These are phyloP conservation scores for Scolanthus callimorphus DNA, from an alignment of 92 coral and sea anemone genomes.

Conservation along the genomic window DNA sequence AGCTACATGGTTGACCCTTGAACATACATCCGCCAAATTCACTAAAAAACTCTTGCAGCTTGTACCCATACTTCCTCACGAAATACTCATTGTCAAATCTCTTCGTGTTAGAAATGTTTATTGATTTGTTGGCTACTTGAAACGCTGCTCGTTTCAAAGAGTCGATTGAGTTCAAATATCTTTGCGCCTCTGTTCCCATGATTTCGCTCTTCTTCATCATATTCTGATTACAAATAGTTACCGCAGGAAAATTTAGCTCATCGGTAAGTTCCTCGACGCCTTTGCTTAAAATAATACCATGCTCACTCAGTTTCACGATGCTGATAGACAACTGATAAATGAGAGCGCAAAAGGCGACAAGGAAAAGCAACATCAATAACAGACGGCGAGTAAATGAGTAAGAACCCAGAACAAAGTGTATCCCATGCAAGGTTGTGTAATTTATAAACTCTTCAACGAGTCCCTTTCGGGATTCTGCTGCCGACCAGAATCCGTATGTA, in stretches of 20 bases:
- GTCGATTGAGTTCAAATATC: not conserved
- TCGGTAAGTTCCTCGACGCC: not conserved
- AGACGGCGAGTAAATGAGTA: not conserved
- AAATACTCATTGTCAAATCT: not conserved
- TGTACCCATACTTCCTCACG: not conserved
- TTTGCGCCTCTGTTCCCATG: not conserved
- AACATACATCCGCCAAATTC: not conserved
- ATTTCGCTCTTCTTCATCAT: not conserved
- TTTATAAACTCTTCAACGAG: not conserved
- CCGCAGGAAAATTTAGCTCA: not conserved
- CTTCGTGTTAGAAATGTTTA: too few relatives aligned
- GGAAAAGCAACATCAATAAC: not conserved
- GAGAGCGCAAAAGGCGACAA: not conserved
- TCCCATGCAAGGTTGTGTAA: not conserved
- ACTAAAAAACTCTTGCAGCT: not conserved
- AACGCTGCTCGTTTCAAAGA: too few relatives aligned
- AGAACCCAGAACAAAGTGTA: not conserved
- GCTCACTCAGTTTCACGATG: not conserved
- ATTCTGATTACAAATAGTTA: not conserved
- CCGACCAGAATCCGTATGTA: too few relatives aligned
- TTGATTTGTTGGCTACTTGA: not conserved
- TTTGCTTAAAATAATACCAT: not conserved
- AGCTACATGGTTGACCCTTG: too few relatives aligned
- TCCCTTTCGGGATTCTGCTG: too few relatives aligned
- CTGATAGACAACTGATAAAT: not conserved